Conservation (phyloP, 2,113 vertebrate species). For the Irena cyanogastra region DNA sequence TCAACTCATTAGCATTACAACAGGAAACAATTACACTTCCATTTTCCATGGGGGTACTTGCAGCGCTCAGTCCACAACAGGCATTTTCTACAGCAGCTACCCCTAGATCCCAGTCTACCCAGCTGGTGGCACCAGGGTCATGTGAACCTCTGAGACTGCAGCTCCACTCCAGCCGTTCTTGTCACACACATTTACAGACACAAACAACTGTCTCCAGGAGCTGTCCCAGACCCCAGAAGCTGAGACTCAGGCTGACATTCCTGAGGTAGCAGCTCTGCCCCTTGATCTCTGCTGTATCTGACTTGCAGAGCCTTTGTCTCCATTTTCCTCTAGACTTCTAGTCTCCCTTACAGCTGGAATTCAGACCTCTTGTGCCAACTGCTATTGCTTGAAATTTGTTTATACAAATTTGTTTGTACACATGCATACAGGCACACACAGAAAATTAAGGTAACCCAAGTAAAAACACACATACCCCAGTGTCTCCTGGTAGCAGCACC, state of each 20-base stretch:
- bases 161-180: background rate
- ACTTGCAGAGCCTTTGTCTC: background rate
- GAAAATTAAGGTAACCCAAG: background rate
- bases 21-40: background rate
- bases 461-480: background rate
- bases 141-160: background rate
- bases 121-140: background rate
- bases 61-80: background rate
- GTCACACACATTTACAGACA: background rate
- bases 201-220: background rate
- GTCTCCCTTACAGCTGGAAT: background rate
- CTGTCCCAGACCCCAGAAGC: background rate
- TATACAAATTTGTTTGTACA: no score
- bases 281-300: background rate
- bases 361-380: background rate
- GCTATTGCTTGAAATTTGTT: background rate
- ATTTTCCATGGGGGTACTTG: background rate
- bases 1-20: background rate
- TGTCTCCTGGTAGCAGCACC: background rate
- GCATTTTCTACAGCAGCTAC: accelerated
- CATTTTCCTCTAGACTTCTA: background rate
- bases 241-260: accelerated
- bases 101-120: background rate
- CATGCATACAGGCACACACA: accelerated
- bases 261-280: background rate